phyloP scores from a whole-genome alignment of 2,888 invertebrate genomes.

The Anagyrus pseudococci region DNA sequence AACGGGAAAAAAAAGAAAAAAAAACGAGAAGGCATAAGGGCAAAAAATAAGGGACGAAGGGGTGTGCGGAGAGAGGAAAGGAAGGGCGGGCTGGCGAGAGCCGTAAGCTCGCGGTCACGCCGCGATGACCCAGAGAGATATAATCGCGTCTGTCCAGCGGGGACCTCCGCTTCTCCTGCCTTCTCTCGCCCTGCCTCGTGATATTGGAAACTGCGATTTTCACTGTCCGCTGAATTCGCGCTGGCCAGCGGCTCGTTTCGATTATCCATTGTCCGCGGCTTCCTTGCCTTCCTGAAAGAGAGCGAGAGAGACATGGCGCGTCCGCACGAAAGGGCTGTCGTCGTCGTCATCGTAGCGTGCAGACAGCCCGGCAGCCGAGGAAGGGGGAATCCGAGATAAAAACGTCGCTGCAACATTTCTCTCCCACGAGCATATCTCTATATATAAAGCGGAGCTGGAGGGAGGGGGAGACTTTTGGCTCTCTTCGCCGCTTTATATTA shows the following conservation, averaged over 20 bases:
- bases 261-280: conserved; percentile 25
- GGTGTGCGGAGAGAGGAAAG: no score
- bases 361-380: no score
- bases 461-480: not conserved
- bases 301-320: not conserved
- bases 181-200: conserved; percentile 4
- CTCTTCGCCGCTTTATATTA: conserved; percentile 20
- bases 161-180: conserved; percentile 10
- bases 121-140: conserved; percentile 28
- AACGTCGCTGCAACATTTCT: conserved; percentile 15
- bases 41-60: not conserved
- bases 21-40: not conserved
- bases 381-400: conserved; percentile 26
- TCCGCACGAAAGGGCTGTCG: not conserved
- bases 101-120: conserved; percentile 1
- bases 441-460: not conserved
- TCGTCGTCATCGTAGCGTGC: not conserved
- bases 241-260: conserved; percentile 13
- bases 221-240: conserved; percentile 29
- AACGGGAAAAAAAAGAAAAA: not conserved
- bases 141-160: conserved; percentile 3
- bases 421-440: not conserved
- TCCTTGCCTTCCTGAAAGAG: conserved; percentile 1
- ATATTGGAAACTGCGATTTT: conserved; percentile 35
- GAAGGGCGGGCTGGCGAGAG: no score